These are phyloP conservation scores for Diuraphis noxia DNA, from an alignment of 1,140 invertebrate species.

Conservation along the genomic window DNA sequence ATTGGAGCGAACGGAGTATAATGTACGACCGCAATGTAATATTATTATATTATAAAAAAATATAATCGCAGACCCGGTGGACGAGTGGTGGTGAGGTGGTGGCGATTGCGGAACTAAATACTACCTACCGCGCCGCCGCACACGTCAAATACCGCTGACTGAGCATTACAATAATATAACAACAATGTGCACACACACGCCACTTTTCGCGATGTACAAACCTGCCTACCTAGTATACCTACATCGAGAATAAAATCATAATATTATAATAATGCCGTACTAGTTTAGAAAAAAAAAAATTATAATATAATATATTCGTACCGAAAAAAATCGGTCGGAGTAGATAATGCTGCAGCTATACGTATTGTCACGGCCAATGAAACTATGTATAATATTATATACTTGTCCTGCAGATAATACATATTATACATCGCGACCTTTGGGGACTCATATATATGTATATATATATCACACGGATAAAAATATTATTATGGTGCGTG, in stretches of 20 bases:
- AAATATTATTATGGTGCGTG: background rate
- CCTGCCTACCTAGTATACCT: too few relatives aligned
- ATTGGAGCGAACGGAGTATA: background rate
- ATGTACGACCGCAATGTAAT: background rate
- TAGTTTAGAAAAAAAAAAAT: background rate
- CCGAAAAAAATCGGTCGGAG: background rate
- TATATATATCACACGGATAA: background rate
- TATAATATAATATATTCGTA: too few relatives aligned
- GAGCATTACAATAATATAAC: background rate
- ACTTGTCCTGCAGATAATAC: background rate
- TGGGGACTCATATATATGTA: background rate
- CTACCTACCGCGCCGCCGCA: background rate
- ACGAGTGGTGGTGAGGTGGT: too few relatives aligned
- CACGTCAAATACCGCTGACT: background rate
- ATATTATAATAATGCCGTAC: background rate
- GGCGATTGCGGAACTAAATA: conserved; percentile 4
- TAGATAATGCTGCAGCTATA: background rate
- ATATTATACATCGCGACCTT: background rate
- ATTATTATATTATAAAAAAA: background rate
- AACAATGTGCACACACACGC: background rate
- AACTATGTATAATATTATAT: too few relatives aligned
- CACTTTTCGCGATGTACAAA: background rate
- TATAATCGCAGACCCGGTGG: background rate
- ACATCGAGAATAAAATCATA: too few relatives aligned
- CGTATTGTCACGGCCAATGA: background rate